phyloP scores from a whole-genome alignment of 1,140 invertebrate genomes.

The Mactra quadrangularis region DNA sequence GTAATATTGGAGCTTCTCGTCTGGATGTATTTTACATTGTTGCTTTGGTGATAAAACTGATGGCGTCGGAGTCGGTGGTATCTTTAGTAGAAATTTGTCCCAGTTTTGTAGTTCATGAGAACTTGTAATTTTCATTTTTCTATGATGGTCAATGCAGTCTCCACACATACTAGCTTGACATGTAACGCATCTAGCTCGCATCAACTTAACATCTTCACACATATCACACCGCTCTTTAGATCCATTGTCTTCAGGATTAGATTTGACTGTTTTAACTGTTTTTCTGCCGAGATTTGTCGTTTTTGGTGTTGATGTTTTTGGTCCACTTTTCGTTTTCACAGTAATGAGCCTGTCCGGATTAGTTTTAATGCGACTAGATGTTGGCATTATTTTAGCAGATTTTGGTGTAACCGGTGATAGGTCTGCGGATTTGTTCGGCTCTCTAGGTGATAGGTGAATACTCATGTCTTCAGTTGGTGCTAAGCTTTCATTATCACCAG shows the following conservation, averaged over 20 bases:
- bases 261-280: no score
- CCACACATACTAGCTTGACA: conserved; percentile 53
- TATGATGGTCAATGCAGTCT: conserved; percentile 42
- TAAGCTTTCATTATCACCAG: conserved; percentile 15
- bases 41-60: background rate
- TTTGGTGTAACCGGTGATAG: conserved; percentile 48
- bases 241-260: background rate
- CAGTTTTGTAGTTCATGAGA: conserved; percentile 45
- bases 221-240: conserved; percentile 42
- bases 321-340: background rate
- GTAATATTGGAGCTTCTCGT: conserved; percentile 51
- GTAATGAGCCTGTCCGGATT: background rate
- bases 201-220: conserved; percentile 41
- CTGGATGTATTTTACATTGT: conserved; percentile 30
- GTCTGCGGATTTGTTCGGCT: background rate
- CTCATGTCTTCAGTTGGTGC: conserved; percentile 46
- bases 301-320: background rate
- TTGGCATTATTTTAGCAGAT: conserved; percentile 3
- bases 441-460: conserved; percentile 36
- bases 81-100: conserved; percentile 15
- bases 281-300: background rate
- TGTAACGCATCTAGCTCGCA: conserved; percentile 32
- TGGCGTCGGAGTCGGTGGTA: background rate
- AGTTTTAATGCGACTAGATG: background rate
- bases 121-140: conserved; percentile 41